Evolutionary conservation across 2,797 vertebrate species (phyloP).

Genomic region (Eulemur coronatus): DNA sequence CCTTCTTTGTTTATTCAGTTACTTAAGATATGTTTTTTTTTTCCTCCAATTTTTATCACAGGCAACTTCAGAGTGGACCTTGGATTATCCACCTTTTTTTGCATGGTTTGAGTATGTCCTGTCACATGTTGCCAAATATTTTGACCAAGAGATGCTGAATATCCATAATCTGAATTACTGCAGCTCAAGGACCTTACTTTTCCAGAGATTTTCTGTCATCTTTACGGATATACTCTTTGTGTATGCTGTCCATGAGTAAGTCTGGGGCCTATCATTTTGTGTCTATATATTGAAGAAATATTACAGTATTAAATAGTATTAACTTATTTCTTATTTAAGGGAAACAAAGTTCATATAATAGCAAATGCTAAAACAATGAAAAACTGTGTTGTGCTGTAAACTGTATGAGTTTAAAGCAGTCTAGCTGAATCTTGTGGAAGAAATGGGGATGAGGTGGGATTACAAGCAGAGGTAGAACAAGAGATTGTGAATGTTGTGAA

Average conservation of each 20-base stretch:
- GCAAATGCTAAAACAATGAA: not conserved
- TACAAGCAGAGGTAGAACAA: not conserved
- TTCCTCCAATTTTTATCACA: constrained; percentile 79
- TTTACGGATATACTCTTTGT: constrained; percentile 91
- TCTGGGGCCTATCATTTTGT: constrained; percentile 41
- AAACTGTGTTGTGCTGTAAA: not conserved
- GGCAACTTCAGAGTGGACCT: constrained; percentile 95
- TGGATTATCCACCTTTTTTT: constrained; percentile 98
- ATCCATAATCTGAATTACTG: constrained; percentile 91
- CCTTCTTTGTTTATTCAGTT: constrained; percentile 18
- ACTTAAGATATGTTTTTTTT: not conserved
- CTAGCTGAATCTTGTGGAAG: not conserved
- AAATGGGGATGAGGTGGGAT: not conserved
- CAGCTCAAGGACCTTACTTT: constrained; percentile 89
- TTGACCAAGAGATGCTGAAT: constrained; percentile 92
- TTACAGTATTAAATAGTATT: not conserved
- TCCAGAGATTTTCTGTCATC: constrained; percentile 95
- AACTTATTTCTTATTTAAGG: not conserved
- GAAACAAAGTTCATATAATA: not conserved
- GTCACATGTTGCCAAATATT: constrained; percentile 89
- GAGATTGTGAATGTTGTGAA: not conserved
- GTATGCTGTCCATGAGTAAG: constrained; percentile 92
- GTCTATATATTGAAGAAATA: not conserved
- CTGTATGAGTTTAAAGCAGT: not conserved
- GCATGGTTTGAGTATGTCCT: constrained; percentile 95